Evolutionary conservation across 2,888 invertebrate genomes (phyloP).

Genomic region (Drosophila bunnanda): DNA sequence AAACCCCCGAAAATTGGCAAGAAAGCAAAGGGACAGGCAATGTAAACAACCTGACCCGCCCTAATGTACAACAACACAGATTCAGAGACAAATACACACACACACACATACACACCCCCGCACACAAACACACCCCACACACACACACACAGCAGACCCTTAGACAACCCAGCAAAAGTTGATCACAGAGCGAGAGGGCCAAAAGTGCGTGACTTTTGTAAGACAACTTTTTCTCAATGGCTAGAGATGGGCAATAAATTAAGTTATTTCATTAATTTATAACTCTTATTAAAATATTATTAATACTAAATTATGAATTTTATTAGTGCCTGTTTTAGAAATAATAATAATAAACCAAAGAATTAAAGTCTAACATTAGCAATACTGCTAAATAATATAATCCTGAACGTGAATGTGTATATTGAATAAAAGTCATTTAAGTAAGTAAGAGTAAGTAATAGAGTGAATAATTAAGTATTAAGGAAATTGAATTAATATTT

Average conservation of each 20-base stretch:
- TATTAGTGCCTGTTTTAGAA: background rate
- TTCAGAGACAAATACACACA: slow-evolving; percentile 9
- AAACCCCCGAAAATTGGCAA: slow-evolving; percentile 18
- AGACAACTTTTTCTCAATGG: slow-evolving; percentile 39
- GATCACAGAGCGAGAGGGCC: slow-evolving; percentile 69
- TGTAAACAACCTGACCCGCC: slow-evolving; percentile 77
- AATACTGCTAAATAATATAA: too few relatives aligned
- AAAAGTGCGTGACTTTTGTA: slow-evolving; percentile 72
- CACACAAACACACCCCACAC: slow-evolving; percentile 14
- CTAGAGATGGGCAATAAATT: slow-evolving; percentile 19
- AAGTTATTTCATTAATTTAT: background rate
- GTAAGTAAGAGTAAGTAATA: too few relatives aligned
- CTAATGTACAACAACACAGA: slow-evolving; percentile 58
- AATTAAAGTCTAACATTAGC: background rate
- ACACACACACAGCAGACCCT: slow-evolving; percentile 38
- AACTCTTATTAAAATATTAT: background rate
- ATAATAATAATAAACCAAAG: background rate
- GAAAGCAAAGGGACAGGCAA: slow-evolving; percentile 23
- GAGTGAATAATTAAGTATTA: too few relatives aligned
- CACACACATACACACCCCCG: slow-evolving; percentile 3
- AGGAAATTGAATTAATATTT: too few relatives aligned
- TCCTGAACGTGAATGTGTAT: too few relatives aligned
- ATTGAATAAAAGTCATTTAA: too few relatives aligned
- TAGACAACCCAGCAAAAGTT: slow-evolving; percentile 50
- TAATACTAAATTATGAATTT: background rate